phyloP scores from a whole-genome alignment of 2,888 invertebrate species.

The Rhodophaea formosa region DNA sequence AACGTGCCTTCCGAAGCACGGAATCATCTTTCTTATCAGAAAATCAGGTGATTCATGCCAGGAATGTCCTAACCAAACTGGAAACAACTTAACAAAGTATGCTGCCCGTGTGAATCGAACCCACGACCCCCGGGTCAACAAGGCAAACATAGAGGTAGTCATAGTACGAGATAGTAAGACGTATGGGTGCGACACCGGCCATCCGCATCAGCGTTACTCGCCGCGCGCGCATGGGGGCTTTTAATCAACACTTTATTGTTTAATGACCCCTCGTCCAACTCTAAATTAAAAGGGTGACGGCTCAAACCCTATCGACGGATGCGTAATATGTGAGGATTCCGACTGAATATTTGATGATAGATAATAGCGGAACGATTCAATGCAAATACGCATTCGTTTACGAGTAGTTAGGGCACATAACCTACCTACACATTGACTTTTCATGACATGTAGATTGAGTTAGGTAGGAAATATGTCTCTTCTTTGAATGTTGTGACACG shows the following conservation, averaged over 20 bases:
- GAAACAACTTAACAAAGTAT: too few relatives aligned
- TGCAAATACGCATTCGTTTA: constrained; percentile 24
- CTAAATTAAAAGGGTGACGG: constrained; percentile 81
- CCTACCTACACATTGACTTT: too few relatives aligned
- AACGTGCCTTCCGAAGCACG: too few relatives aligned
- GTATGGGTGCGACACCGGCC: not conserved
- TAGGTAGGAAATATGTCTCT: too few relatives aligned
- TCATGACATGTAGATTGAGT: too few relatives aligned
- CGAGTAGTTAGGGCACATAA: not conserved
- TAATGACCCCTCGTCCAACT: constrained; percentile 78
- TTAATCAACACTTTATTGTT: constrained; percentile 82
- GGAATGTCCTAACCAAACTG: too few relatives aligned
- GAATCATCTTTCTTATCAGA: too few relatives aligned
- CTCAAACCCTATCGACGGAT: constrained; percentile 77
- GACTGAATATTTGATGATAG: constrained; percentile 69
- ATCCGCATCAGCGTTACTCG: constrained; percentile 28
- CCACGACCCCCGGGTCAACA: too few relatives aligned
- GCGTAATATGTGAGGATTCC: constrained; percentile 72
- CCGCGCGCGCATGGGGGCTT: constrained; percentile 77
- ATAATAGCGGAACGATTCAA: constrained; percentile 45
- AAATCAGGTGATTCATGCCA: too few relatives aligned
- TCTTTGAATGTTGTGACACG: too few relatives aligned
- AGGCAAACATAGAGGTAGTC: too few relatives aligned
- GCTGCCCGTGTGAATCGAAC: too few relatives aligned
- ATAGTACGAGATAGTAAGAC: not conserved